Evolutionary conservation across 2,797 vertebrate species (phyloP).

Genomic region (Furcifer pardalis): DNA sequence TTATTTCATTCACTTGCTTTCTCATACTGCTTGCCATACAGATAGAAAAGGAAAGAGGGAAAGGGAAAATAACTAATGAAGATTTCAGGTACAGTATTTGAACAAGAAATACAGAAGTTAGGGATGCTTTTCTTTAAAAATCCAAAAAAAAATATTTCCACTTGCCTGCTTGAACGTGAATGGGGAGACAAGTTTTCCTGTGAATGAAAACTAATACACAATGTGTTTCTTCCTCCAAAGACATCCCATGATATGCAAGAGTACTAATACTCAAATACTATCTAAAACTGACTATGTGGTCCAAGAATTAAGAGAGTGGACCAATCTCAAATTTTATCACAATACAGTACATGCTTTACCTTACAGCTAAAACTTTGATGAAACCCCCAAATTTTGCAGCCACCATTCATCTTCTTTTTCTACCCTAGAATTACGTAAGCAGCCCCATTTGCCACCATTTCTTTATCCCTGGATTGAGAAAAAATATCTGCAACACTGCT

Average conservation of each 20-base stretch:
- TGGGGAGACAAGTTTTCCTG: neutral
- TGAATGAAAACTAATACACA: slow-evolving; percentile 2
- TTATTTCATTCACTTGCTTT: neutral
- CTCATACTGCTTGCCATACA: neutral
- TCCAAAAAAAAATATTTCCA: neutral
- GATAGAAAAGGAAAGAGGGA: neutral
- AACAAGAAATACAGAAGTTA: neutral
- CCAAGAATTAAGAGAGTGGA: neutral
- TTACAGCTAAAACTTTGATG: neutral
- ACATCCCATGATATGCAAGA: slow-evolving; percentile 7
- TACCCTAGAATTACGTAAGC: neutral
- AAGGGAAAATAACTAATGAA: neutral
- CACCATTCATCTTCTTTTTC: neutral
- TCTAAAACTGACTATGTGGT: neutral
- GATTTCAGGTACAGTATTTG: slow-evolving; percentile 9
- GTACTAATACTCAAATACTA: neutral
- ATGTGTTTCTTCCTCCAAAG: neutral
- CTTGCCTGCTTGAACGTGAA: neutral
- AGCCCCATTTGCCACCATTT: too few species aligned
- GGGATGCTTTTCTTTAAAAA: neutral
- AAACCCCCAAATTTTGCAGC: neutral
- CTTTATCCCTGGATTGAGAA: neutral
- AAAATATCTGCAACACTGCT: neutral
- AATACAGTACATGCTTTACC: neutral
- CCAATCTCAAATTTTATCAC: neutral